Evolutionary conservation across 2,888 invertebrate species (phyloP), one percentile per base, ranked within the genome.

Genomic region (Tanytarsus gracilentus): DNA sequence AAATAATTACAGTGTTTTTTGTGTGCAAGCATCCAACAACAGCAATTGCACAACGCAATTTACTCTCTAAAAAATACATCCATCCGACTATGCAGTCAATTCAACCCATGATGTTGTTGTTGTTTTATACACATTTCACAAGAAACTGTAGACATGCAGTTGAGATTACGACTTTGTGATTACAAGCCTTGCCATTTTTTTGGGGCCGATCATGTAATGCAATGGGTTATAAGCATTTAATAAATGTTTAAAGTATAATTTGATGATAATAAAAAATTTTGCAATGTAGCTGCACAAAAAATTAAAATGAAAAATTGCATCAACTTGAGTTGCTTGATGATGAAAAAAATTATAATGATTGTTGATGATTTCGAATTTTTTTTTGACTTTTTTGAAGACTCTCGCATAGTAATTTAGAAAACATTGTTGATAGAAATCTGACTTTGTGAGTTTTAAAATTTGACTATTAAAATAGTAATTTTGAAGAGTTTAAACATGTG

Each of bases 31-130:
- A 23, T 53, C n/a, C 36, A 18, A 14, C 39, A 4, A 39, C 16
- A n/a, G 36, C 33, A 53, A 53, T 53, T 53, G 53, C 36, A 33
- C 52, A 52, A 52, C 30, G 52, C 52, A 52, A 52, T 52, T 52
- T 52, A 33, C 49, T 21, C 26, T 49, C 14, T 14, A 49, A 9
- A 11, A 26, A 36, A 36, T 36, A n/a, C n/a, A n/a, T n/a, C n/a
- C n/a, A n/a, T n/a, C n/a, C n/a, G n/a, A n/a, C n/a, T n/a, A n/a
- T 36, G 36, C 16, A 36, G n/a, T n/a, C 36, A 36, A 1, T 16
- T 14, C n/a, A n/a, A 36, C 16, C 36, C 36, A 51, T 16, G 27
- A 51, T 51, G 27, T 14, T 44, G 16, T 44, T 44, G 44, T 44
- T 16, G 16, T 18, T 36, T n/a, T 36, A 36, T 36, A 16, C 16